Evolutionary conservation across 2,888 invertebrate genomes (phyloP).

Genomic region (Conomelus anceps): DNA sequence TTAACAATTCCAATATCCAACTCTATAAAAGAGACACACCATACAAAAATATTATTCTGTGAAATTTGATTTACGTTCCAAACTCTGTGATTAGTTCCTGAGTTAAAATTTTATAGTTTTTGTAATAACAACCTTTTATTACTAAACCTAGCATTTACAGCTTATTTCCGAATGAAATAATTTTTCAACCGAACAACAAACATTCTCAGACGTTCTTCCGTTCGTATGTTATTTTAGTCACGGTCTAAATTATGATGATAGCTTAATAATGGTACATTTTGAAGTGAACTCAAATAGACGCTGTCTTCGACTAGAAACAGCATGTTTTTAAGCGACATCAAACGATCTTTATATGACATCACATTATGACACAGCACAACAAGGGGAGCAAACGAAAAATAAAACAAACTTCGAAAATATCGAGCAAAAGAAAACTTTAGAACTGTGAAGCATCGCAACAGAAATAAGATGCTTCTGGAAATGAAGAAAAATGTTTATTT

Average conservation of each 20-base stretch:
- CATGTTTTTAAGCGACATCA: neutral
- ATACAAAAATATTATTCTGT: too few relatives aligned
- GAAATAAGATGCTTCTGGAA: neutral
- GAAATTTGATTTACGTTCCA: neutral
- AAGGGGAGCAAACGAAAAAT: neutral
- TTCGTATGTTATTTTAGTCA: neutral
- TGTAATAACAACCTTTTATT: neutral
- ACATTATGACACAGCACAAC: neutral
- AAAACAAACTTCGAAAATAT: too few relatives aligned
- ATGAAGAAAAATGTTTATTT: neutral
- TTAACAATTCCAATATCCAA: too few relatives aligned
- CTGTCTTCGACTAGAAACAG: neutral
- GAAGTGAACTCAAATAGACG: too few relatives aligned
- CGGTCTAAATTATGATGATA: neutral
- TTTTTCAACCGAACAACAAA: neutral
- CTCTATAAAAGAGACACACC: too few relatives aligned
- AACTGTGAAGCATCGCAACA: neutral
- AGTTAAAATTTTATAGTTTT: neutral
- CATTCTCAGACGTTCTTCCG: neutral
- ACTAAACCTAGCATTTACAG: neutral
- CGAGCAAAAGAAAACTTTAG: too few relatives aligned
- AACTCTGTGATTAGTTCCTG: too few relatives aligned
- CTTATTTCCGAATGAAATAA: neutral
- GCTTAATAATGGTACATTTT: neutral
- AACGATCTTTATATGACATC: neutral